Conservation (phyloP, 92 coral and sea anemone species). For the Metridium senile region DNA sequence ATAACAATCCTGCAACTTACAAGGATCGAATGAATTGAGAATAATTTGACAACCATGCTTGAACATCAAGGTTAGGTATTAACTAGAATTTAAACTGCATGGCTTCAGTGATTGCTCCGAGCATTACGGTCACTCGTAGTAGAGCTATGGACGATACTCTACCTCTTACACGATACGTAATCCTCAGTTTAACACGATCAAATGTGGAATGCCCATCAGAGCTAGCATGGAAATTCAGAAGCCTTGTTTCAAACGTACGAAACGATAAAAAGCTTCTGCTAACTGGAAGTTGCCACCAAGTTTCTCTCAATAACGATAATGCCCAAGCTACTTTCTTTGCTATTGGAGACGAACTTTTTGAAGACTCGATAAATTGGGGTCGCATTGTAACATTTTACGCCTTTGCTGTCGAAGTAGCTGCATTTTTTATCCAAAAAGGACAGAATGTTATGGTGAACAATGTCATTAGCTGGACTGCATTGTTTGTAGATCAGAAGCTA, state of each 20-base stretch:
- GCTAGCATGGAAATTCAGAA: conserved; percentile 41
- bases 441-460: conserved; percentile 38
- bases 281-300: conserved; percentile 46
- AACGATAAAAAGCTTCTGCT: conserved; percentile 41
- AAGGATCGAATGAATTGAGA: conserved; percentile 11
- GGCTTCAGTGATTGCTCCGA: conserved; percentile 13
- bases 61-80: neutral
- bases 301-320: conserved; percentile 34
- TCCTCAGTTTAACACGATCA: conserved; percentile 39
- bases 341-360: conserved; percentile 55
- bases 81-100: neutral
- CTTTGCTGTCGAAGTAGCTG: conserved; percentile 59
- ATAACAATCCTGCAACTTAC: neutral
- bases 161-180: conserved; percentile 51
- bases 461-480: conserved; percentile 52
- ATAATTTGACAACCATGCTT: neutral
- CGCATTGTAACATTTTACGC: conserved; percentile 54
- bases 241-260: conserved; percentile 38
- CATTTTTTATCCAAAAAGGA: conserved; percentile 47
- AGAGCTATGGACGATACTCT: conserved; percentile 23
- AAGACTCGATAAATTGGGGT: conserved; percentile 63
- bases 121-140: conserved; percentile 3
- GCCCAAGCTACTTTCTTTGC: conserved; percentile 46
- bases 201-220: conserved; percentile 39
- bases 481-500: conserved; percentile 32